Evolutionary conservation across 2,888 invertebrate species (phyloP).

Genomic region (Cistogaster globosa): DNA sequence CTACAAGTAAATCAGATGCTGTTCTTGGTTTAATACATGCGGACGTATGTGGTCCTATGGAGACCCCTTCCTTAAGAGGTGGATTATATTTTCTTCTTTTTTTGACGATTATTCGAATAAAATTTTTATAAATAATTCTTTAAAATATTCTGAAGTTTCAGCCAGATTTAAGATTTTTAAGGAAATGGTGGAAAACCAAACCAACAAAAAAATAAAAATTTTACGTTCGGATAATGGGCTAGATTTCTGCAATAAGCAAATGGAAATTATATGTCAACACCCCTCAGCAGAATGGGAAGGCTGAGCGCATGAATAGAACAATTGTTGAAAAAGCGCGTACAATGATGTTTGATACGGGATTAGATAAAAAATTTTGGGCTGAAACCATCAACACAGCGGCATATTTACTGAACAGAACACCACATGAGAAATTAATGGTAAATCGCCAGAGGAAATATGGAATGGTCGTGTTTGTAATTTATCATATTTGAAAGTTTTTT

Average conservation of each 20-base stretch:
- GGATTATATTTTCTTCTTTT: too few relatives aligned
- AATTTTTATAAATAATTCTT: too few relatives aligned
- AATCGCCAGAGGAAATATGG: constrained; percentile 31
- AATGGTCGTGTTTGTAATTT: constrained; percentile 14
- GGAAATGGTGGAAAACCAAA: constrained; percentile 41
- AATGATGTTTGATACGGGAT: constrained; percentile 19
- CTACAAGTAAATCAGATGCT: too few relatives aligned
- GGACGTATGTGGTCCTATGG: too few relatives aligned
- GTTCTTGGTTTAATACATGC: too few relatives aligned
- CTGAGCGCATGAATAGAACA: constrained; percentile 41
- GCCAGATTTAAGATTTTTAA: constrained; percentile 25
- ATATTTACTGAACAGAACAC: constrained; percentile 37
- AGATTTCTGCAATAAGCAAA: constrained; percentile 29
- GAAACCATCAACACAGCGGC: constrained; percentile 22
- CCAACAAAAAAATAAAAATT: constrained; percentile 40
- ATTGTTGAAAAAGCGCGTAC: constrained; percentile 36
- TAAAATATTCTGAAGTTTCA: constrained; percentile 33
- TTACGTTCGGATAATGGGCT: constrained; percentile 39
- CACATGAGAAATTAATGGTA: constrained; percentile 8
- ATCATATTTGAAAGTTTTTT: constrained; percentile 38
- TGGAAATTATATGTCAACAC: background rate
- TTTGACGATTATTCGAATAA: too few relatives aligned
- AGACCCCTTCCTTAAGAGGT: too few relatives aligned
- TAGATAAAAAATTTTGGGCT: constrained; percentile 16
- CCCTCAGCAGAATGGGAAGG: constrained; percentile 42